Evolutionary conservation across 30 jellyfish, hydroid and myxozoan genomes (phyloP).

Genomic region (Pseudorhiza aurosa): DNA sequence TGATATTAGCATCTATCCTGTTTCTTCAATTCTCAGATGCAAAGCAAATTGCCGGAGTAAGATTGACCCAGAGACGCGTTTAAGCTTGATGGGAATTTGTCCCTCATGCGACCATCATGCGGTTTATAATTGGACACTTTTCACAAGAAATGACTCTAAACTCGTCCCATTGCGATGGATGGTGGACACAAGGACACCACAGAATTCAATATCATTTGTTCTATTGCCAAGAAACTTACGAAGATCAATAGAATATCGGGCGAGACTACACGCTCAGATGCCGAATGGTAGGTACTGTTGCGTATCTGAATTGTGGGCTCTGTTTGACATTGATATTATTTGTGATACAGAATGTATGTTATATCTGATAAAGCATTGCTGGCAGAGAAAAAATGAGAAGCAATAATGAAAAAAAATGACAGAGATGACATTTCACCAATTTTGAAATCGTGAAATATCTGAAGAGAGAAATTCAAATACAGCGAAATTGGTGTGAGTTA

Average conservation of each 20-base stretch:
- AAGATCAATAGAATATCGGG: constrained; percentile 10
- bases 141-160: not conserved
- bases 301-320: too few relatives aligned
- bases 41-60: constrained; percentile 32
- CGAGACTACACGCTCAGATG: constrained; percentile 27
- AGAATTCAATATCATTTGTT: constrained; percentile 34
- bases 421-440: too few relatives aligned
- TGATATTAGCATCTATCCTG: too few relatives aligned
- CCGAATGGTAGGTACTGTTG: constrained; percentile 33
- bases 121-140: constrained; percentile 24
- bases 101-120: constrained; percentile 13
- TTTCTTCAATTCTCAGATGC: too few relatives aligned
- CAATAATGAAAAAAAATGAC: too few relatives aligned
- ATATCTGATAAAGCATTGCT: too few relatives aligned
- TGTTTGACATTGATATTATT: too few relatives aligned
- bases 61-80: constrained; percentile 52
- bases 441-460: too few relatives aligned
- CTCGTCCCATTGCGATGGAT: constrained; percentile 21
- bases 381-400: too few relatives aligned
- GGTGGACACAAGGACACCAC: constrained; percentile 34
- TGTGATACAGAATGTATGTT: too few relatives aligned
- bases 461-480: too few relatives aligned
- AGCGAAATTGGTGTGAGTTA: too few relatives aligned
- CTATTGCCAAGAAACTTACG: constrained; percentile 18
- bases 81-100: constrained; percentile 43